Evolutionary conservation across 2,113 vertebrate genomes (phyloP).

Genomic region (Brachyhypopomus gauderio): DNA sequence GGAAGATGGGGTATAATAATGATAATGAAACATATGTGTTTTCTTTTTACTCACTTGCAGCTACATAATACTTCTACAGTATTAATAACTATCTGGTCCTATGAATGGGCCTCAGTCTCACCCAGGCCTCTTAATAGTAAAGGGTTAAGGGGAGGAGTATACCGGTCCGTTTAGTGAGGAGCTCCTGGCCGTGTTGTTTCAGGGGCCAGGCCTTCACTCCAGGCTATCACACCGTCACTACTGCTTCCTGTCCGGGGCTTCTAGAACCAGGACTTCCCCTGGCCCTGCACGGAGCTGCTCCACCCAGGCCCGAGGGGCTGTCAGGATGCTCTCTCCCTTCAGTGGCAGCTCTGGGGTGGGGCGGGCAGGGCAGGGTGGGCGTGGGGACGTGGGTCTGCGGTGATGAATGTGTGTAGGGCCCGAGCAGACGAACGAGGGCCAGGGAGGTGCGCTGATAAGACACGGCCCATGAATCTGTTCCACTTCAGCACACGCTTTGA

Average conservation of each 20-base stretch:
- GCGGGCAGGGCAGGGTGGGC: constrained; percentile 61
- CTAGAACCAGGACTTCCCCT: constrained; percentile 26
- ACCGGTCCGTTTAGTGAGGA: neutral
- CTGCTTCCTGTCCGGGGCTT: constrained; percentile 18
- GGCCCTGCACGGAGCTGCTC: constrained; percentile 35
- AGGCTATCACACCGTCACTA: neutral
- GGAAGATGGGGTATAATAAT: neutral
- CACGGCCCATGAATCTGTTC: constrained; percentile 96
- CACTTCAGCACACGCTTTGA: constrained; percentile 93
- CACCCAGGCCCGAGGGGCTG: constrained; percentile 54
- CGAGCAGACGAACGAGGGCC: constrained; percentile 86
- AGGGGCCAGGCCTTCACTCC: neutral
- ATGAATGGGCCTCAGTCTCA: too few species aligned
- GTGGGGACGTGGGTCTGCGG: constrained; percentile 60
- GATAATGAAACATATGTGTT: too few species aligned
- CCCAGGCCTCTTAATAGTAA: too few species aligned
- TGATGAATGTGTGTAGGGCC: constrained; percentile 93
- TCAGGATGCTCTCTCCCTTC: constrained; percentile 76
- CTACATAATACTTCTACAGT: too few species aligned
- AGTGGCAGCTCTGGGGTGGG: constrained; percentile 90
- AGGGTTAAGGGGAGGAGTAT: too few species aligned
- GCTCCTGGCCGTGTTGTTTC: constrained; percentile 52
- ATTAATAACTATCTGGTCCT: too few species aligned
- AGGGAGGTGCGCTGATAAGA: constrained; percentile 88
- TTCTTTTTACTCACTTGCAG: too few species aligned